Conservation (phyloP, 1,140 invertebrate species). For the Centruroides sculpturatus region DNA sequence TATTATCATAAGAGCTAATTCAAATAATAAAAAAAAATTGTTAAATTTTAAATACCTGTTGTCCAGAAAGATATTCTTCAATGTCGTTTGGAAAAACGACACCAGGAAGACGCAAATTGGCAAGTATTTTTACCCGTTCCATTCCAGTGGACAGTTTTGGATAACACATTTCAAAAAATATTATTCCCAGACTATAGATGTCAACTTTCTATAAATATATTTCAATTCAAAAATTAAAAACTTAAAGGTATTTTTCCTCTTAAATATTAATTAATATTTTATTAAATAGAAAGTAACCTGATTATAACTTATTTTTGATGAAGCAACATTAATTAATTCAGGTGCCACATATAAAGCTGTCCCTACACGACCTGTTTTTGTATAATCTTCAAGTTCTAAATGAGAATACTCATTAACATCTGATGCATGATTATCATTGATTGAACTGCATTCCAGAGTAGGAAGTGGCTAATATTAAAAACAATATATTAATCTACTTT, state of each 20-base stretch:
- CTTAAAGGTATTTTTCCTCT: too few relatives aligned
- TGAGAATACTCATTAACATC: too few relatives aligned
- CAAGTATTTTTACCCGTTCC: conserved; percentile 68
- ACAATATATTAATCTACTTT: too few relatives aligned
- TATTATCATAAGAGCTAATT: too few relatives aligned
- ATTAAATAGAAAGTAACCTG: conserved; percentile 2
- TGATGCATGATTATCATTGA: too few relatives aligned
- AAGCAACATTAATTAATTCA: conserved; percentile 42
- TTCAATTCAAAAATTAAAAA: too few relatives aligned
- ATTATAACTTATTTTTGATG: conserved; percentile 14
- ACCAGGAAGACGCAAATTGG: conserved; percentile 45
- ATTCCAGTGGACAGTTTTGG: conserved; percentile 63
- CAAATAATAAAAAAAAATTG: too few relatives aligned
- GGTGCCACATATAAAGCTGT: conserved; percentile 88
- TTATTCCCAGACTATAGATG: conserved; percentile 80
- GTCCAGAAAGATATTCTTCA: conserved; percentile 30
- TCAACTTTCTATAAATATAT: conserved; percentile 65
- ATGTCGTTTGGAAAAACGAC: conserved; percentile 52
- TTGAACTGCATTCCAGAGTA: too few relatives aligned
- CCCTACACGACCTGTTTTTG: conserved; percentile 62
- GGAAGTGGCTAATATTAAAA: too few relatives aligned
- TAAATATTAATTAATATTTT: too few relatives aligned
- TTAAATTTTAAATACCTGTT: conserved; percentile 22
- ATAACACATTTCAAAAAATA: conserved; percentile 89
- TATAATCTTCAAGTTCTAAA: too few relatives aligned